Evolutionary conservation across 1,140 invertebrate species (phyloP), one percentile per base, ranked within the genome.

Genomic region (Panagrolaimus sp.): DNA sequence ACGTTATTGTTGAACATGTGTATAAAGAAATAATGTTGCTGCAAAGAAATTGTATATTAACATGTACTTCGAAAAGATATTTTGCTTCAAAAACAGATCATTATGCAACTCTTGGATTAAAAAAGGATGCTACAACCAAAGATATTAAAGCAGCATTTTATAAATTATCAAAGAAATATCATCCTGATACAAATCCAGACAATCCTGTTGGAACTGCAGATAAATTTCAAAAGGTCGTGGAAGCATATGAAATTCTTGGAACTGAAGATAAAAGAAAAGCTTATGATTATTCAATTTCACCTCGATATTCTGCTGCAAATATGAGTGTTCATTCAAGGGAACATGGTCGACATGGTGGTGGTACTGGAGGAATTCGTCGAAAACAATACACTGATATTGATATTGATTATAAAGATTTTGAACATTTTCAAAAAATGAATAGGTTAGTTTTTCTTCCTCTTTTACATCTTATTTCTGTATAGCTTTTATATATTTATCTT

Each of bases 91-190:
- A 38, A 38, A 38, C 52, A 28, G 63, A 75, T 46, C 69, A 75
- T 47, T 96, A 96, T 84, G 91, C 95, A 86, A 88, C 94, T 66
- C 86, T 97, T 10, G 88, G 88, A 69, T 85, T 96, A 12, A 72
- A 86, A 46, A 85, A 87, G 73, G 89, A 90, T 78, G 92, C 90
- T 0, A 86, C 84, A 67, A 86, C 88, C 47, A 88, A 89, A 48
- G 91, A 94, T 69, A 88, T 97, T 44, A 96, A 96, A 84, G 90
- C 90, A 78, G 87, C 91, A 0, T 96, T 96, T 81, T 87, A 91
- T 73, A 92, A 92, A 83, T 83, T 93, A 63, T 93, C 93, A 0
- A 91, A 91, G 85, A 90, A 92, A 86, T 91, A 89, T 83, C 91
- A 92, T 85, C 91, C 91, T 21, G 91, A 92, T 78, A 91, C 91